Base-by-base conservation (phyloP, 2,888 invertebrate genomes). In the Tortrix viridana region DNA sequence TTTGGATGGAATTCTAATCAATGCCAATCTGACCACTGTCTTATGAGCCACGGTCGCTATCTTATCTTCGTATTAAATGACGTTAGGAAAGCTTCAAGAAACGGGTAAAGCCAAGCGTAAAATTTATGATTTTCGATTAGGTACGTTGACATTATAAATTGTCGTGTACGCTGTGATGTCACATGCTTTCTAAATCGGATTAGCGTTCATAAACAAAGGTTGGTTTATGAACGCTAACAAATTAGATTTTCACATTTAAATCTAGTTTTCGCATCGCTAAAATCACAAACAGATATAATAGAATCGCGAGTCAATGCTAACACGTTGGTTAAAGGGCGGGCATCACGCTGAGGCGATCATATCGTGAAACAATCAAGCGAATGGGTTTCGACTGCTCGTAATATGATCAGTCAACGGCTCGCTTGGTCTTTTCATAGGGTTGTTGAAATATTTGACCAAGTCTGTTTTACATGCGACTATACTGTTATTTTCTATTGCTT, bases 101-200 rank as follows among this genome's bases (percentile, higher is more conserved):
- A 50, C 26, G 18, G 37, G 37, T 38, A 38, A 49, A 9, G 23
- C 52, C 52, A n/a, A 16, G 52, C 41, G 22, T 2, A 16, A 53
- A 41, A 53, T 56, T 68, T 73, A 73, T 69, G 62, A 62, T 67
- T 69, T 71, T 69, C 66, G 69, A 72, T 71, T 71, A 72, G 68
- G 66, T 65, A 72, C 69, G 66, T 65, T 64, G 65, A 63, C 67
- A 65, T 72, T 74, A 73, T 65, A 60, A 20, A 19, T 37, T 26
- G 26, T 16, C n/a, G 47, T 56, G 46, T 58, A n/a, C 23, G 49
- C 12, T 68, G 69, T 76, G 73, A 75, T 75, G 76, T 79, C 74
- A 80, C 67, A n/a, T 69, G 67, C 63, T 79, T 79, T 79, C 77
- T 79, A 75, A n/a, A 82, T 82, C 77, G 69, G 73, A 70, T 77